Evolutionary conservation across 2,888 invertebrate genomes (phyloP), one percentile per base, ranked within the genome.

Genomic region (Hanleya hanleyi): DNA sequence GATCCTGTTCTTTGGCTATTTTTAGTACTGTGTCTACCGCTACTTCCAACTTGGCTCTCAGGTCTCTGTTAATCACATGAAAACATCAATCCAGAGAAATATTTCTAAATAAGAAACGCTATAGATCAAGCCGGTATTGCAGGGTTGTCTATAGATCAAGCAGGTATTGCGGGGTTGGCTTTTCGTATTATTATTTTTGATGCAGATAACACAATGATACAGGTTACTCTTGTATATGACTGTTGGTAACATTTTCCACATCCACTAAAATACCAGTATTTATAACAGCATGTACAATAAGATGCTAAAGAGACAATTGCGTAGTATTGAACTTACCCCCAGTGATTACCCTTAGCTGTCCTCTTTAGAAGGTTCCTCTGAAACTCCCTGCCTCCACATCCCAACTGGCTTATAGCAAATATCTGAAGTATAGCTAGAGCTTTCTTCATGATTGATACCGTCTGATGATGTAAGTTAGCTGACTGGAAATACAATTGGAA

Each of bases 41-140:
- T 90, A 98, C 92, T 91, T 99, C 99, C 57, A 99, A 92, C 83
- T 95, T 94, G 0, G 99, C 99, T 79, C 99, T 93, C 70, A 98
- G 92, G 91, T 99, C 99, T 0, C 95, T 94, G 86, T 1, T 71
- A 71, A 22, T n/a, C n/a, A n/a, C n/a, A n/a, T n/a, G n/a, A n/a
- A n/a, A n/a, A n/a, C n/a, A n/a, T n/a, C n/a, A n/a, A n/a, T n/a
- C n/a, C n/a, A n/a, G n/a, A n/a, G n/a, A n/a, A n/a, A n/a, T n/a
- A n/a, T n/a, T n/a, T n/a, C n/a, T n/a, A n/a, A n/a, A n/a, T n/a
- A n/a, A n/a, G n/a, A n/a, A n/a, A n/a, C n/a, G n/a, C n/a, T n/a
- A n/a, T n/a, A n/a, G n/a, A n/a, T n/a, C n/a, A n/a, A n/a, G n/a
- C n/a, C n/a, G n/a, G n/a, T n/a, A n/a, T n/a, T n/a, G n/a, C n/a